Base-by-base conservation (phyloP, 2,888 invertebrate genomes). In the Cataglyphis livida region DNA sequence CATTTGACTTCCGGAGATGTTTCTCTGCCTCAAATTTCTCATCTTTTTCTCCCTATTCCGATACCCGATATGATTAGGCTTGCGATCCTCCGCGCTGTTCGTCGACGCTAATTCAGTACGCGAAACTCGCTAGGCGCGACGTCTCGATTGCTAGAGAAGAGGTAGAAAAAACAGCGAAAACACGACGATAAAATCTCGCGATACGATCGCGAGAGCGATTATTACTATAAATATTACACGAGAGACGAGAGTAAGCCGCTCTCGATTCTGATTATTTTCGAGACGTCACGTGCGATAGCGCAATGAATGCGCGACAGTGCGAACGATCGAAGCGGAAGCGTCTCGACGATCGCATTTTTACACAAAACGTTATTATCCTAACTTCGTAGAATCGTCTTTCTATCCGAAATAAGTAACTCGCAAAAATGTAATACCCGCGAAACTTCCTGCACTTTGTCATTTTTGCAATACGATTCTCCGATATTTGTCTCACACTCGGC, bases 131-230 rank as follows among this genome's bases (percentile, higher is more conserved):
- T 64, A 66, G 57, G 51, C 84, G 68, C 66, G 62, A 74, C 90
- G 89, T 90, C 90, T 90, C 92, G 91, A 92, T 92, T 90, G 88
- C 89, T 93, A 92, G 90, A 92, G 91, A 92, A 92, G 92, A 92
- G 92, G 92, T 93, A 93, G 93, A 92, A 93, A 93, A 92, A 93
- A 93, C 92, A 92, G 92, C 92, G 92, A 92, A 91, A 92, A 93
- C 51, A 51, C 91, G 92, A 92, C 92, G 92, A 92, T 90, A 90
- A 92, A 90, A 89, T 85, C 87, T 82, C 90, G 90, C 91, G 89
- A 83, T 84, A 59, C 85, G 79, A 85, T 71, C 85, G 83, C 86
- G 83, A 83, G 87, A 68, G 79, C 54, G 62, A 82, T 88, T 88
- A 88, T 87, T 87, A 83, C 75, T 88, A 86, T 81, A 87, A 87